These are phyloP conservation scores for Sinhomidia bicolor DNA, from an alignment of 2,888 invertebrate species.

Conservation along the genomic window DNA sequence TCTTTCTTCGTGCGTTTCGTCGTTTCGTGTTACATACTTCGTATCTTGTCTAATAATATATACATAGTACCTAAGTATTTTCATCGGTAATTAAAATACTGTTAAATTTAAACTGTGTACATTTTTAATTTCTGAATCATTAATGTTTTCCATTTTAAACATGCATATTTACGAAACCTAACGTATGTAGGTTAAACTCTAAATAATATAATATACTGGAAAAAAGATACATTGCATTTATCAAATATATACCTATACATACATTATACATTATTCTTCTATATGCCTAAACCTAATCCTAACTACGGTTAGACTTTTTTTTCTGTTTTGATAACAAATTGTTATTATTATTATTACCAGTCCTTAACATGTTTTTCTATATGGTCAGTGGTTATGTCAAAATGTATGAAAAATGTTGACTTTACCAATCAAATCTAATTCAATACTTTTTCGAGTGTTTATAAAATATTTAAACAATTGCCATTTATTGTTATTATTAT, in stretches of 20 bases:
- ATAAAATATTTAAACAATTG: not conserved
- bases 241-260: too few relatives aligned
- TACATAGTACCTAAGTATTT: too few relatives aligned
- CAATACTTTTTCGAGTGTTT: not conserved
- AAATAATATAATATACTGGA: not conserved
- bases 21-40: too few relatives aligned
- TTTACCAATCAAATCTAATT: not conserved
- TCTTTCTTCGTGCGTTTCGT: too few relatives aligned
- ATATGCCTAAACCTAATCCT: too few relatives aligned
- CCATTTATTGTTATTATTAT: not conserved
- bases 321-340: conserved; percentile 1
- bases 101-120: not conserved
- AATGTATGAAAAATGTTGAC: not conserved
- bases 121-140: not conserved
- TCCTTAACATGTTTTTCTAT: not conserved
- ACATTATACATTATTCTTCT: too few relatives aligned
- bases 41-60: not conserved
- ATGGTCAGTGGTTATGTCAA: not conserved
- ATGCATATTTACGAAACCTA: not conserved
- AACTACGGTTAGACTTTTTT: not conserved
- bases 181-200: not conserved
- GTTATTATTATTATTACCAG: not conserved
- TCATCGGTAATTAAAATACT: not conserved
- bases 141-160: not conserved
- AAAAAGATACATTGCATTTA: too few relatives aligned